A percentile compares a stretch with the other conserved stretches of the same genome.
Conservation (phyloP, 2,113 vertebrate genomes). For the Nothocercus julius region DNA sequence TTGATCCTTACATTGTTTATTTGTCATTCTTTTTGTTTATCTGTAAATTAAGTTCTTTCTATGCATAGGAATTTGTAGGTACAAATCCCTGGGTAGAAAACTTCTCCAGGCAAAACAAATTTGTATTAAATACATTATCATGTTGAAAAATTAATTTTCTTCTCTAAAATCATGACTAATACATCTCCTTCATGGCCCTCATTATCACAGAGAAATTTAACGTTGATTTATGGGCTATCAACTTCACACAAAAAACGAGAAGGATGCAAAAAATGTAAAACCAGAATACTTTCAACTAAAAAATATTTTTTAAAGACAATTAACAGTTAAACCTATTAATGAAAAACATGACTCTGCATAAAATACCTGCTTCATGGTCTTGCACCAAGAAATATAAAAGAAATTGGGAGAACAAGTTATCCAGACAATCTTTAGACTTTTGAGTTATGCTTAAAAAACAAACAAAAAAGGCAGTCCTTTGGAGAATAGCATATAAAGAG, state of each 20-base stretch:
- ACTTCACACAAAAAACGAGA: not conserved
- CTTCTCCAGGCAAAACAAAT: not conserved
- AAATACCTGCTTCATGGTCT: conserved; percentile 59
- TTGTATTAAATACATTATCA: not conserved
- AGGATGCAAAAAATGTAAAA: not conserved
- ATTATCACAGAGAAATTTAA: not conserved
- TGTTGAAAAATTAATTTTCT: not conserved
- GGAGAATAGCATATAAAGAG: conserved; percentile 74
- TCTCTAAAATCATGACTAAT: not conserved
- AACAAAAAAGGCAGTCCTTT: conserved; percentile 60
- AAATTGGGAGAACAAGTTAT: not conserved
- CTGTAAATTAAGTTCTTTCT: not conserved
- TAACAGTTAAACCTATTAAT: not conserved
- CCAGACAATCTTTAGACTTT: conserved; percentile 53
- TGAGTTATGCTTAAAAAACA: not conserved
- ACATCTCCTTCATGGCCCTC: not conserved
- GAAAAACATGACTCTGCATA: conserved; percentile 24
- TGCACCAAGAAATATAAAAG: conserved; percentile 17
- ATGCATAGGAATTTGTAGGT: not conserved
- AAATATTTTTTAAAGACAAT: conserved; percentile 1
- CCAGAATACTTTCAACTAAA: not conserved
- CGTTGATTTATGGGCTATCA: rapidly evolving
- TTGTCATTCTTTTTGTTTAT: not conserved
- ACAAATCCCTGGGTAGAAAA: not conserved
- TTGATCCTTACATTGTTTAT: not conserved